Evolutionary conservation across 2,797 vertebrate species (phyloP).

Genomic region (Siniperca obscura): DNA sequence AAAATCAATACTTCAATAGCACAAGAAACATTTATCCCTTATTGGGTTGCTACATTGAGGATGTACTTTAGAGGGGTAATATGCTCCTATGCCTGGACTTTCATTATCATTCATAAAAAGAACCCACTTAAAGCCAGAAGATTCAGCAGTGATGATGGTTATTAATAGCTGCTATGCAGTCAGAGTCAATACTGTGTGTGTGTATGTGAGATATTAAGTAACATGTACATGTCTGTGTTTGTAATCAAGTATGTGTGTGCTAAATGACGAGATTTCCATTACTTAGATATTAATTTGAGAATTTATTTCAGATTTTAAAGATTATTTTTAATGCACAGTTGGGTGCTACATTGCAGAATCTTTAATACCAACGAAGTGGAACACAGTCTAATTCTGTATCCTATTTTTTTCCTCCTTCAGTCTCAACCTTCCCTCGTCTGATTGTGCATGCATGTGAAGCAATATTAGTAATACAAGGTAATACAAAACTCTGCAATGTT

Average conservation of each 20-base stretch:
- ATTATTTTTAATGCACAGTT: conserved; percentile 22
- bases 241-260: conserved; percentile 48
- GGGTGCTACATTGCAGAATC: conserved; percentile 5
- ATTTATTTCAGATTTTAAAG: conserved; percentile 30
- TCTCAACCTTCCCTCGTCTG: conserved; percentile 1
- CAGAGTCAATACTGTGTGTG: conserved; percentile 53
- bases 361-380: not conserved
- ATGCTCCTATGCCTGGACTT: conserved; percentile 21
- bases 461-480: not conserved
- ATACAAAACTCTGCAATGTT: conserved; percentile 12
- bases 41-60: not conserved
- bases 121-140: conserved; percentile 32
- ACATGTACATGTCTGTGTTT: conserved; percentile 44
- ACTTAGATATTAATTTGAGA: conserved; percentile 22
- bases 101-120: conserved; percentile 50
- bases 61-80: conserved; percentile 20
- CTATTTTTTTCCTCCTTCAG: not conserved
- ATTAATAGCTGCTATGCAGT: conserved; percentile 51
- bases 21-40: conserved; percentile 12
- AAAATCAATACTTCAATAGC: not conserved
- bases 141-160: conserved; percentile 36
- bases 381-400: not conserved
- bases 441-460: conserved; percentile 16
- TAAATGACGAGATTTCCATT: conserved; percentile 38
- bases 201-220: conserved; percentile 55